Percentiles rank a stretch among this genome's conserved stretches.
Evolutionary conservation across 2,113 vertebrate species (phyloP).

Genomic region (Centropristis striata): DNA sequence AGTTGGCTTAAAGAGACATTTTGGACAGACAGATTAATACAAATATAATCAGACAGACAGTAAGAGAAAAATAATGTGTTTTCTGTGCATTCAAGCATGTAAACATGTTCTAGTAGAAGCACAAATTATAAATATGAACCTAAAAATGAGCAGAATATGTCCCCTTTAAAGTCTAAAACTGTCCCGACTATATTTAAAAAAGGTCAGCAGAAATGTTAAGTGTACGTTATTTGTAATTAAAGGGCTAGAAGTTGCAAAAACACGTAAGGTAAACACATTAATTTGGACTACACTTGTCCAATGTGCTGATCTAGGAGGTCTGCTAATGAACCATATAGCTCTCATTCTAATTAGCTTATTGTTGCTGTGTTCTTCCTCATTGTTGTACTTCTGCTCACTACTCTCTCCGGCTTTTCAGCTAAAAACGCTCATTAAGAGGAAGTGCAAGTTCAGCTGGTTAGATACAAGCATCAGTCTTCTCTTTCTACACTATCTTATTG

Average conservation of each 20-base stretch:
- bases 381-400: slow-evolving; percentile 26
- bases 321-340: slow-evolving; percentile 61
- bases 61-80: too few relatives aligned
- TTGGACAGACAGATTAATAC: too few relatives aligned
- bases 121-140: too few relatives aligned
- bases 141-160: too few relatives aligned
- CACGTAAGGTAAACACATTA: too few relatives aligned
- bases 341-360: slow-evolving; percentile 51
- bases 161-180: neutral
- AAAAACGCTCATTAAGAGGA: slow-evolving; percentile 50
- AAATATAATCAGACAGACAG: too few relatives aligned
- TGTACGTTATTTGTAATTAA: neutral
- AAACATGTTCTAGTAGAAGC: too few relatives aligned
- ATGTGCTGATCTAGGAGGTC: slow-evolving; percentile 49
- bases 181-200: neutral
- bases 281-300: slow-evolving; percentile 17
- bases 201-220: neutral
- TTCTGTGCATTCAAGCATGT: too few relatives aligned
- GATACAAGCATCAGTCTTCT: neutral
- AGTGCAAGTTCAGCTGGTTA: slow-evolving; percentile 54
- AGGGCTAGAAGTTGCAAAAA: slow-evolving; percentile 4
- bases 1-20: too few relatives aligned
- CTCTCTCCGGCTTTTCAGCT: slow-evolving; percentile 36
- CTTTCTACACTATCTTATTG: neutral
- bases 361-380: slow-evolving; percentile 19